Percentiles rank a stretch among this genome's conserved stretches.
These are phyloP conservation scores for Lucilia cuprina DNA, from an alignment of 1,140 invertebrate genomes.

Conservation along the genomic window DNA sequence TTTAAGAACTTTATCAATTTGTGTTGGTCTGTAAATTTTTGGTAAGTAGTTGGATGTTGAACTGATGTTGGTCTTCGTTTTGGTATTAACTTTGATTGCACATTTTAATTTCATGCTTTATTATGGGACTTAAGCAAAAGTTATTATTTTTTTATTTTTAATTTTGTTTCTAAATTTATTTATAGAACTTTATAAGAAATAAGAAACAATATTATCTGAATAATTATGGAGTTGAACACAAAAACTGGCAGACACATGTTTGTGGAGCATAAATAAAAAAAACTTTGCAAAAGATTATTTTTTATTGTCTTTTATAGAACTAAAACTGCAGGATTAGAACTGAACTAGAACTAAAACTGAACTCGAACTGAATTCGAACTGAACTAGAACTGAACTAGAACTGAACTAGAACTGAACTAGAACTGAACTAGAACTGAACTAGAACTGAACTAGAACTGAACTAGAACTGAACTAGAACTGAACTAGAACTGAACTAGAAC, in stretches of 20 bases:
- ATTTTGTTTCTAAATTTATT: background rate
- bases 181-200: background rate
- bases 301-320: too few species aligned
- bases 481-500: too few species aligned
- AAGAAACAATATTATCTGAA: background rate
- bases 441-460: too few species aligned
- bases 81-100: background rate
- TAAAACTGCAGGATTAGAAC: too few species aligned
- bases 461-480: too few species aligned
- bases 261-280: background rate
- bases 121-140: background rate
- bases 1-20: conserved; percentile 9
- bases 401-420: too few species aligned
- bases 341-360: too few species aligned
- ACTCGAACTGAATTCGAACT: too few species aligned
- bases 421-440: too few species aligned
- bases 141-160: background rate
- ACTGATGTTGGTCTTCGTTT: background rate
- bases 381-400: too few species aligned
- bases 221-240: background rate
- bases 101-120: conserved; percentile 12
- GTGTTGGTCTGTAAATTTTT: background rate
- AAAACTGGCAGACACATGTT: background rate
- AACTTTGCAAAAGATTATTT: too few species aligned
- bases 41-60: background rate